Evolutionary conservation across 2,113 vertebrate species (phyloP), one percentile per base, ranked within the genome.

Genomic region (Nothocercus nigrocapillus): DNA sequence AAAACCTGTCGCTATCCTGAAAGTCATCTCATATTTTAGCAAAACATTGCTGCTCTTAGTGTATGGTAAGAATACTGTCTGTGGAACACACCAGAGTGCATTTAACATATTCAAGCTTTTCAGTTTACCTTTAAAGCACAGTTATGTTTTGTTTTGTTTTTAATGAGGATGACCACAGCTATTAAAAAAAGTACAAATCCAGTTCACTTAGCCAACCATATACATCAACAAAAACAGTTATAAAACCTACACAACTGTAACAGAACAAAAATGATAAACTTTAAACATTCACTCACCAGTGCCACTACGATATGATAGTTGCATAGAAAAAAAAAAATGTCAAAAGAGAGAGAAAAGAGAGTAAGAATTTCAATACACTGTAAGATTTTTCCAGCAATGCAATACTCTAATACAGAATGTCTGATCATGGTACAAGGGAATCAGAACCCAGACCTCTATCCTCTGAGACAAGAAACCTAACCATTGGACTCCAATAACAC

Each of bases 221-320:
- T 40, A 4, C 38, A 88, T 47, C 47, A 81, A 61, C 13, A 84
- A 62, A 64, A 87, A 62, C 32, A 69, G 42, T 76, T 81, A 54
- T 62, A 36, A 32, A 58, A 58, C 4, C 32, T 58, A 58, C 40
- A 42, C 36, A 61, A 44, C 22, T 42, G 34, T 20, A 91, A 63
- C 27, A 91, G 84, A 34, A 59, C 85, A 69, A 32, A 25, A 54
- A 75, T 18, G 74, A 78, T 25, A 38, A 85, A 72, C 27, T 82
- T 61, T 66, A 84, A 93, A 91, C 88, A 69, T 58, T 80, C 75
- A 97, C 96, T 97, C 91, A 96, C 96, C 95, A 0, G 30, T 74
- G 79, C 87, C 93, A 93, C 51, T 64, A 83, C 27, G 88, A 89
- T 73, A 73, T 67, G 82, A 88, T 17, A 88, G 91, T 85, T 80